Conservation (phyloP, 2,113 vertebrate genomes). For the Leptocoma aspasia region DNA sequence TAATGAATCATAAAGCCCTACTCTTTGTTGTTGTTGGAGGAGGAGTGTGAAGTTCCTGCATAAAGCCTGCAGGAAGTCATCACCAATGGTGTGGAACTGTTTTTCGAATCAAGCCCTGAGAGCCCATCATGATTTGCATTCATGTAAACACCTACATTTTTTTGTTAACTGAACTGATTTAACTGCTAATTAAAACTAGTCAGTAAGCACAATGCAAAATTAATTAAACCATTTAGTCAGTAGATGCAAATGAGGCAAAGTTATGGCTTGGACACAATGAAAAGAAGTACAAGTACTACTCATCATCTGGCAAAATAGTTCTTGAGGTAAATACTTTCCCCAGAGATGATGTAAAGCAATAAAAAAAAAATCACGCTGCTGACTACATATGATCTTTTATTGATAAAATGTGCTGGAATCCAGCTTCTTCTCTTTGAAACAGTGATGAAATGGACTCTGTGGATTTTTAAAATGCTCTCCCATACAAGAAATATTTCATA, state of each 20-base stretch:
- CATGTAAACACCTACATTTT: slow-evolving; percentile 74
- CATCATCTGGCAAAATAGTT: slow-evolving; percentile 59
- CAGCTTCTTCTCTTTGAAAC: slow-evolving; percentile 26
- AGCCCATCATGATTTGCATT: slow-evolving; percentile 72
- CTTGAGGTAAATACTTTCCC: slow-evolving; percentile 44
- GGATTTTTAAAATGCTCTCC: slow-evolving; percentile 14
- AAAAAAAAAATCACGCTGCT: background rate
- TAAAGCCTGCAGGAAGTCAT: slow-evolving; percentile 65
- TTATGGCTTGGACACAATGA: slow-evolving; percentile 63
- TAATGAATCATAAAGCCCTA: slow-evolving; percentile 42
- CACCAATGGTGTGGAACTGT: slow-evolving; percentile 63
- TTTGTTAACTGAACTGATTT: slow-evolving; percentile 78
- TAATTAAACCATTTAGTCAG: slow-evolving; percentile 78
- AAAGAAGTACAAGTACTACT: slow-evolving; percentile 57
- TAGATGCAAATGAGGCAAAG: slow-evolving; percentile 72
- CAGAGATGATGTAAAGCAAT: slow-evolving; percentile 44
- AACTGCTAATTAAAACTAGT: slow-evolving; percentile 81
- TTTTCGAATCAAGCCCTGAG: slow-evolving; percentile 56
- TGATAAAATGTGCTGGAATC: slow-evolving; percentile 49
- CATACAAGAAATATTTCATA: background rate
- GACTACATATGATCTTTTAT: slow-evolving; percentile 51
- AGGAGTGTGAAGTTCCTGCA: background rate
- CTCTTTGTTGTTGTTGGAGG: background rate
- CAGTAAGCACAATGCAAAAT: slow-evolving; percentile 79
- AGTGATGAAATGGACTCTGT: background rate